These are phyloP conservation scores for Morpho deidamia DNA, from an alignment of 2,888 invertebrate genomes.

Conservation along the genomic window DNA sequence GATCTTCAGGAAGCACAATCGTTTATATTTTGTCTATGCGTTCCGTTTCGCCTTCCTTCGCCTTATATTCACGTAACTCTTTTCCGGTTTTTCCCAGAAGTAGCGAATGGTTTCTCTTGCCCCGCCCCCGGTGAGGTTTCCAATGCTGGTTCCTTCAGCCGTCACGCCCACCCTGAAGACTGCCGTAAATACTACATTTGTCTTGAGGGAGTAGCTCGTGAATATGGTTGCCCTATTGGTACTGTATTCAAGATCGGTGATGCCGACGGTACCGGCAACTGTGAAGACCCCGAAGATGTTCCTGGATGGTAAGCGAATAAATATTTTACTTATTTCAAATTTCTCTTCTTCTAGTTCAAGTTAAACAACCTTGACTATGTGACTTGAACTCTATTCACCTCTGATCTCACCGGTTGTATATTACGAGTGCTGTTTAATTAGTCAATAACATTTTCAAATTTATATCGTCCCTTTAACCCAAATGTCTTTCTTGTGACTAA, in stretches of 20 bases:
- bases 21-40: neutral
- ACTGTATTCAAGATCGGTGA: slow-evolving; percentile 97
- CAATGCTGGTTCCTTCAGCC: slow-evolving; percentile 92
- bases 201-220: slow-evolving; percentile 92
- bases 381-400: slow-evolving; percentile 53
- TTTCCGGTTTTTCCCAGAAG: slow-evolving; percentile 80
- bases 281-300: slow-evolving; percentile 96
- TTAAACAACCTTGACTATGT: slow-evolving; percentile 46
- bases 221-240: slow-evolving; percentile 97
- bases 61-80: slow-evolving; percentile 34
- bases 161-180: slow-evolving; percentile 96
- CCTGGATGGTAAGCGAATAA: slow-evolving; percentile 85
- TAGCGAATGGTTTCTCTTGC: slow-evolving; percentile 93
- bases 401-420: slow-evolving; percentile 51
- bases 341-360: slow-evolving; percentile 46
- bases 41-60: slow-evolving; percentile 43
- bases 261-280: slow-evolving; percentile 93
- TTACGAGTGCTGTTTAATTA: slow-evolving; percentile 54
- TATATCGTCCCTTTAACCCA: slow-evolving; percentile 48
- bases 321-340: slow-evolving; percentile 5
- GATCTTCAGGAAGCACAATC: neutral
- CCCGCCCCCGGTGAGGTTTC: slow-evolving; percentile 90
- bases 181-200: slow-evolving; percentile 98
- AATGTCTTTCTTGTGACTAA: slow-evolving; percentile 72
- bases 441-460: slow-evolving; percentile 46